These are phyloP conservation scores for Ascaphus truei DNA, from an alignment of 2,113 vertebrate genomes.

Conservation along the genomic window DNA sequence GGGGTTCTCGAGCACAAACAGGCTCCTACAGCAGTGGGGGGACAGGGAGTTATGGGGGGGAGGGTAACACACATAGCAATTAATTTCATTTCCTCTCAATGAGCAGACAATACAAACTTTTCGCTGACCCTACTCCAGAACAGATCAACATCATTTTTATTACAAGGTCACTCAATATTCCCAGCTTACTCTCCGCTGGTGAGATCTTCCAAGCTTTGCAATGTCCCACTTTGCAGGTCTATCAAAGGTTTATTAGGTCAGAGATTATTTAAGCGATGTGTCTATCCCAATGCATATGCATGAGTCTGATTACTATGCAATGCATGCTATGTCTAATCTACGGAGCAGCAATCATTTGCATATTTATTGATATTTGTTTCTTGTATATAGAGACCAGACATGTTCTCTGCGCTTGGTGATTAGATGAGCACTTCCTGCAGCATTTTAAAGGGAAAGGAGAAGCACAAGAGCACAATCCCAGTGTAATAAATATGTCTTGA, in stretches of 20 bases:
- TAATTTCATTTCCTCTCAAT: neutral
- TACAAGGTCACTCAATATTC: neutral
- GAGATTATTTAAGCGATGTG: neutral
- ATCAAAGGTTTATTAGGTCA: neutral
- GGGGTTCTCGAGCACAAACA: no score
- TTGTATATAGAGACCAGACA: neutral
- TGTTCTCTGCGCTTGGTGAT: constrained; percentile 17
- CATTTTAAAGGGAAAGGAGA: neutral
- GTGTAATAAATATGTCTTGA: no score
- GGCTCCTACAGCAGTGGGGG: no score
- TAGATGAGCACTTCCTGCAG: neutral
- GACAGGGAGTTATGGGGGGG: no score
- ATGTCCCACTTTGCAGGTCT: neutral
- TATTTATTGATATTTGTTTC: constrained; percentile 23
- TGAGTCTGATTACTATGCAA: neutral
- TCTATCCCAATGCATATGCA: neutral
- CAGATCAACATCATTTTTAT: neutral
- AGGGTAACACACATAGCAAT: neutral
- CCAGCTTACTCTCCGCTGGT: neutral
- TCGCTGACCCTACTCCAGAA: neutral
- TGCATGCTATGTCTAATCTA: neutral
- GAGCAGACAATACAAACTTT: neutral
- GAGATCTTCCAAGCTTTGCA: neutral
- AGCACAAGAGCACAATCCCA: neutral
- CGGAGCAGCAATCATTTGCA: constrained; percentile 15